Evolutionary conservation across 2,113 vertebrate species (phyloP).

Genomic region (Sula dactylatra): DNA sequence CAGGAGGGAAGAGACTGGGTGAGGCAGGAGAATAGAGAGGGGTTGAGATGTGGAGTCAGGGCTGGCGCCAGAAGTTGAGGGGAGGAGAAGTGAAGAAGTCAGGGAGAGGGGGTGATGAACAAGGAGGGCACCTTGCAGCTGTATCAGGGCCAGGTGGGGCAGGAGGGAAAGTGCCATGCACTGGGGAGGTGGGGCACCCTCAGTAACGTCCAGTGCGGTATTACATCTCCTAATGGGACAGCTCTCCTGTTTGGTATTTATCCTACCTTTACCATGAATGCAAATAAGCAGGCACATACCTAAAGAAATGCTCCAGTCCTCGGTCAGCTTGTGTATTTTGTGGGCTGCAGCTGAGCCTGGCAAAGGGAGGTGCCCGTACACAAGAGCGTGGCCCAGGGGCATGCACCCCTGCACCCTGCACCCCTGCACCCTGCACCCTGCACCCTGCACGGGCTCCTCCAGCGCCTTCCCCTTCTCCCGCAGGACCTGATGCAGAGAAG

Average conservation of each 20-base stretch:
- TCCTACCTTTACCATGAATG: background rate
- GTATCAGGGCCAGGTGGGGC: background rate
- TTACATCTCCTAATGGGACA: background rate
- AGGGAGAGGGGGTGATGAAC: background rate
- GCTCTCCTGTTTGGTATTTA: background rate
- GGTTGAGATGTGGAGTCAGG: background rate
- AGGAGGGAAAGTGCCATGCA: background rate
- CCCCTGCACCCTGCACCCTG: accelerated
- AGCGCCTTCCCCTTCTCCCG: background rate
- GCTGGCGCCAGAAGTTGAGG: background rate
- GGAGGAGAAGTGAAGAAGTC: background rate
- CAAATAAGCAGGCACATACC: background rate
- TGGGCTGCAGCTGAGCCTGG: background rate
- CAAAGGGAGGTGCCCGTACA: background rate
- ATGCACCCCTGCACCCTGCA: accelerated
- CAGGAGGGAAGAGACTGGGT: background rate
- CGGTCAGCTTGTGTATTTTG: background rate
- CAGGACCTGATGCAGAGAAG: no score
- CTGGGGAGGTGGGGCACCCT: background rate
- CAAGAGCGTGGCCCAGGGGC: background rate
- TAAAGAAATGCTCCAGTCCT: background rate
- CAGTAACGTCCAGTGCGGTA: background rate
- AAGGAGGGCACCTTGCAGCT: background rate
- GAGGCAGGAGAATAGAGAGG: background rate
- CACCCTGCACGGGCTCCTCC: accelerated